Conservation (phyloP, 2,797 vertebrate genomes). For the Anguilla anguilla region DNA sequence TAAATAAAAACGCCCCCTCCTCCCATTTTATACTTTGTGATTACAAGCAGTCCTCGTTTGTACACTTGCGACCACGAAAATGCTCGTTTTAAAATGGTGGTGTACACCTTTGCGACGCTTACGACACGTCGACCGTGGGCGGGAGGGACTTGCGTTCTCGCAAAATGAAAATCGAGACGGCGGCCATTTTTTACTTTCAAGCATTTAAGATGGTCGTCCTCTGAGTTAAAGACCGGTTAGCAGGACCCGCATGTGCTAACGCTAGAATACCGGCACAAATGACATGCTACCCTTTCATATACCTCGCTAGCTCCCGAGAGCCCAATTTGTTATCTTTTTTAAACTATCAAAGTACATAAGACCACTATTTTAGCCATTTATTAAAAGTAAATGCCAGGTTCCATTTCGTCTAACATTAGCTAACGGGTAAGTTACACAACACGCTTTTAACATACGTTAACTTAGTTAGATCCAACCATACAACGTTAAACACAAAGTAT, state of each 20-base stretch:
- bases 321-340: no score
- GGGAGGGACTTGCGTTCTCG: conserved; percentile 21
- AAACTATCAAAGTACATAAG: not conserved
- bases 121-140: conserved; percentile 44
- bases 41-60: not conserved
- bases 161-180: conserved; percentile 28
- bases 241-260: not conserved
- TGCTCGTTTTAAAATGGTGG: conserved; percentile 40
- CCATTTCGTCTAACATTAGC: not conserved
- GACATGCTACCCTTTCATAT: not conserved
- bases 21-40: conserved; percentile 3
- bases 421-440: no score
- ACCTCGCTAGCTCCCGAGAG: no score
- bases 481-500: no score
- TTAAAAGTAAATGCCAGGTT: not conserved
- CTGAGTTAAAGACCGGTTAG: not conserved
- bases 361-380: not conserved
- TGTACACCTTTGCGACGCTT: conserved; percentile 7
- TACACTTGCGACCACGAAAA: not conserved
- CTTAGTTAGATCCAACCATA: no score
- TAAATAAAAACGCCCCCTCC: not conserved
- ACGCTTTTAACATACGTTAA: no score
- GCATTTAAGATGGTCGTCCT: conserved; percentile 63
- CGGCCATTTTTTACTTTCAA: conserved; percentile 65
- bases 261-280: not conserved